Base-by-base conservation (phyloP, 2,797 vertebrate genomes). In the Schizothorax lantsangensis region DNA sequence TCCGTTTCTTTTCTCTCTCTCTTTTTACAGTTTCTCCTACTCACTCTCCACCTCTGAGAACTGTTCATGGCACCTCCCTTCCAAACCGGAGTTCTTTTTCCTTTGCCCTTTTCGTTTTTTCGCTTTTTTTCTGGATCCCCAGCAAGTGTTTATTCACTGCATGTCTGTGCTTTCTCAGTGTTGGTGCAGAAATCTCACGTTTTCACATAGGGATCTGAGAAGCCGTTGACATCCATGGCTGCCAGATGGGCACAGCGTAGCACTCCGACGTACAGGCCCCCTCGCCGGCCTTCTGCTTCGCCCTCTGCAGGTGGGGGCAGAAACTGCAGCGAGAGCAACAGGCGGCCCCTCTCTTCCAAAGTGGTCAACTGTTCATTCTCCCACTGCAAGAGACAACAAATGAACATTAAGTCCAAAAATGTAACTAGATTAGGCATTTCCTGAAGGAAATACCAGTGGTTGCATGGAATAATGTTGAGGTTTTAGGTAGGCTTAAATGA, bases 171-270 rank as follows among this genome's bases (percentile, higher is more conserved):
- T 59, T 45, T 52, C 80, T 84, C 52, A 49, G 43, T 59, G 38
- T 75, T 47, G 43, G 33, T 30, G 17, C 52, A 45, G 33, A 75
- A 52, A 57, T 81, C 96, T 96, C 92, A 97, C 96, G 94, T 96
- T 93, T 97, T 97, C 86, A 97, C 97, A 6, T 97, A 97, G 88
- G 97, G 97, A 90, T 97, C 97, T 0, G 97, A 97, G 92, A 97
- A 97, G 38, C 97, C 97, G 0, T 97, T 97, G 90, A 97, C 97
- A 0, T 97, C 97, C 97, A 97, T 97, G 71, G 97, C 97, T 0
- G 97, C 97, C 82, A 97, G 94, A 90, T 97, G 97, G 12, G 96
- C 96, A 1, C 97, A 97, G 74, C 97, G 96, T 49, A 92, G 89
- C 14, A 97, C 96, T 30, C 96, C 96, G 47, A 97, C 97, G 19